A percentile compares a stretch with the other conserved stretches of the same genome.
Evolutionary conservation across 2,113 vertebrate species (phyloP).

Genomic region (Eira barbara): DNA sequence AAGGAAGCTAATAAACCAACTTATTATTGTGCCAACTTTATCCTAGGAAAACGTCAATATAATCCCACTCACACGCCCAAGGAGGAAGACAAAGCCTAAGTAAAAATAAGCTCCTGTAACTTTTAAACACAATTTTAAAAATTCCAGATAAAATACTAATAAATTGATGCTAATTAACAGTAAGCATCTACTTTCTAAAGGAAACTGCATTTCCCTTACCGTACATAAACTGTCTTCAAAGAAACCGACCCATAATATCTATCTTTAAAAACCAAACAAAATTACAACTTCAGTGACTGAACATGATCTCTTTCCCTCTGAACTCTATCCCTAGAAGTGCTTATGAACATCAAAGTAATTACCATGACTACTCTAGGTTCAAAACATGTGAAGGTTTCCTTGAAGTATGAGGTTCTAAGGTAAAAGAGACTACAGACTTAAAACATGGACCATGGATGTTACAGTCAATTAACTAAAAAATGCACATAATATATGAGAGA

Average conservation of each 20-base stretch:
- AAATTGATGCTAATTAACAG: not conserved
- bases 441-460: not conserved
- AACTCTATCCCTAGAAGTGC: not conserved
- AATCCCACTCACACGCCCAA: not conserved
- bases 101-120: not conserved
- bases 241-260: not conserved
- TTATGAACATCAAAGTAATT: not conserved
- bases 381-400: conserved; percentile 18
- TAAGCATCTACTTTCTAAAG: not conserved
- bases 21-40: not conserved
- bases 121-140: not conserved
- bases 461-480: conserved; percentile 14
- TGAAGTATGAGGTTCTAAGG: not conserved
- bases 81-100: not conserved
- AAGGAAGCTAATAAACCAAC: not conserved
- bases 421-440: not conserved
- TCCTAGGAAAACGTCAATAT: not conserved
- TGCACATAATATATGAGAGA: not conserved
- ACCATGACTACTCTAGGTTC: not conserved
- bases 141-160: conserved; percentile 30
- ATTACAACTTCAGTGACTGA: not conserved
- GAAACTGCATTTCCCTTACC: not conserved
- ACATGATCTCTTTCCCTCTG: conserved; percentile 3
- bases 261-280: conserved; percentile 34
- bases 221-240: conserved; percentile 29